Base-by-base conservation (phyloP, 92 coral and sea anemone genomes). In the Parazoanthus atlanticus region DNA sequence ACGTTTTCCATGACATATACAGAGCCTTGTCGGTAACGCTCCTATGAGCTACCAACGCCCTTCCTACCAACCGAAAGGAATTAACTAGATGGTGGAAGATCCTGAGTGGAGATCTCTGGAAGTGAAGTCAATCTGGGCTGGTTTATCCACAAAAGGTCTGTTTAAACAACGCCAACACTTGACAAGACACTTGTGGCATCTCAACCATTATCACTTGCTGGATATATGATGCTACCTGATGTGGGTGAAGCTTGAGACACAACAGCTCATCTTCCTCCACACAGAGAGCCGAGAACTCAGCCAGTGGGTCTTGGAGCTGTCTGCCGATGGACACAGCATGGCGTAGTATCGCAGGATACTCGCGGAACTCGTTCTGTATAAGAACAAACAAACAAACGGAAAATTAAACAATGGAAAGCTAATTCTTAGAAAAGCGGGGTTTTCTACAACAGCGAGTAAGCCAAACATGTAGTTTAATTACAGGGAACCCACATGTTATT, bases 321-420 rank as follows among this genome's bases (percentile, higher is more conserved):
- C 99, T 98, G 84, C 99, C 99, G 43, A 97, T 91, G 8, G 99
- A 97, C 92, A 95, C 94, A 21, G 99, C 99, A 89, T 96, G 94
- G 31, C 99, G 95, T 31, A 97, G 88, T 26, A 95, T 92, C 19
- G 97, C 86, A 36, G 99, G 99, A 85, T 97, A 97, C 93, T 97
- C 99, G 40, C 98, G 96, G 66, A 95, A 93, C 93, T 97, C 99
- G 70, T 93, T 91, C 99, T 97, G 89, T 2, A 74, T 58, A 46
- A 78, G 25, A 2, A 74, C 38, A 75, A 61, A 82, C 8, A 38
- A 78, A 75, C 82, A 65, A 15, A 33, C 43, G 43, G 8, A 11
- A 17, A 19, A 36, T n/a, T 6, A 26, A 28, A 32, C 19, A 47
- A 1, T 5, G 19, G 17, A 78, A 36, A 36, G 4, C 3, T 5